A percentile compares a stretch with the other conserved stretches of the same genome.
Evolutionary conservation across 92 coral and sea anemone species (phyloP).

Genomic region (Paragorgia papillata): DNA sequence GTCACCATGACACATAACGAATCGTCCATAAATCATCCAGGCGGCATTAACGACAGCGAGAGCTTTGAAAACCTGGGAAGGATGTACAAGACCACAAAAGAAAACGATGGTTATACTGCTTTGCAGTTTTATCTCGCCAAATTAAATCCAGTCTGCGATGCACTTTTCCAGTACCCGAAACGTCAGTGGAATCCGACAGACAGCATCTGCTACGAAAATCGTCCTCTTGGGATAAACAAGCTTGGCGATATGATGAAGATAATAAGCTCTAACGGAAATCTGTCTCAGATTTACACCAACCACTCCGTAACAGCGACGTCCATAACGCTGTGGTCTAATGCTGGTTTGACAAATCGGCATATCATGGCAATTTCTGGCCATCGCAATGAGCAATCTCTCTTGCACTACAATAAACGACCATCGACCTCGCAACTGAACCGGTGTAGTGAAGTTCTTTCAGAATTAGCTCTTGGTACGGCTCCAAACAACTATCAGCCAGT

Average conservation of each 20-base stretch:
- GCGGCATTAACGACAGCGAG: constrained; percentile 47
- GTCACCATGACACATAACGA: constrained; percentile 59
- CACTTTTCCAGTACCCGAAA: constrained; percentile 57
- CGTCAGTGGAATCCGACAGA: constrained; percentile 43
- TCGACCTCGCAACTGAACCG: constrained; percentile 36
- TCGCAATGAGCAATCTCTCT: constrained; percentile 34
- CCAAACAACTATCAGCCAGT: not conserved
- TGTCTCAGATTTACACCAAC: constrained; percentile 46
- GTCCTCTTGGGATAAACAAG: constrained; percentile 47
- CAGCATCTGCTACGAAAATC: constrained; percentile 50
- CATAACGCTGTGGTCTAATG: constrained; percentile 56
- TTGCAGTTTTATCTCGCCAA: constrained; percentile 50
- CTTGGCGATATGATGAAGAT: constrained; percentile 57
- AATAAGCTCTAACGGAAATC: constrained; percentile 44
- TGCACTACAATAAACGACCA: constrained; percentile 39
- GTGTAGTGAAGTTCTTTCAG: constrained; percentile 39
- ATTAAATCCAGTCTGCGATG: constrained; percentile 43
- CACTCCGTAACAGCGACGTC: too few relatives aligned
- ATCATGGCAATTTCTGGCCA: constrained; percentile 61
- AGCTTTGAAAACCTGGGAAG: constrained; percentile 50
- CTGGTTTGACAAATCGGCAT: constrained; percentile 51
- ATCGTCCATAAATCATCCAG: constrained; percentile 58
- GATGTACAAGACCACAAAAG: constrained; percentile 53
- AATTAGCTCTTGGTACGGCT: constrained; percentile 6
- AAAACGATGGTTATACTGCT: constrained; percentile 52